These are phyloP conservation scores for Drosophila multiciliata DNA, from an alignment of 2,888 invertebrate species.

Conservation along the genomic window DNA sequence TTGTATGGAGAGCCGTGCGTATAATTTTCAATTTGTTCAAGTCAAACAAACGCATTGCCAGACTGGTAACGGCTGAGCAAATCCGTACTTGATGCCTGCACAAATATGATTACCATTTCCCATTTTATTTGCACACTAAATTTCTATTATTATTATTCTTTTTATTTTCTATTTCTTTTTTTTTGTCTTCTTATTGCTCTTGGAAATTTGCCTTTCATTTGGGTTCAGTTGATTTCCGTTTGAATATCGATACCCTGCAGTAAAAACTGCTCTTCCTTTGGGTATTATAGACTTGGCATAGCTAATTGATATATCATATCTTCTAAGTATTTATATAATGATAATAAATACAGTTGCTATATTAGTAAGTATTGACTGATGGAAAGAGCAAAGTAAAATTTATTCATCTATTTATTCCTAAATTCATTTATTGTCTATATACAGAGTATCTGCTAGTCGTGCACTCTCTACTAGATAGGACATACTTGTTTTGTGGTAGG, in stretches of 20 bases:
- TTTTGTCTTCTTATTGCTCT: conserved; percentile 6
- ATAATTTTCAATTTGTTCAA: conserved; percentile 80
- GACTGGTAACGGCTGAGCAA: conserved; percentile 32
- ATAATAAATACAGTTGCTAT: background rate
- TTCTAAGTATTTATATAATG: background rate
- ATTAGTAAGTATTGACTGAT: background rate
- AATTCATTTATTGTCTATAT: too few species aligned
- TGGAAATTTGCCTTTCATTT: conserved; percentile 62
- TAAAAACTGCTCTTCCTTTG: background rate
- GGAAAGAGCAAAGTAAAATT: background rate
- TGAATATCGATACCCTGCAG: conserved; percentile 25
- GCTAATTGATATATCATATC: background rate
- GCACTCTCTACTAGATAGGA: too few species aligned
- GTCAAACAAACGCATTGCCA: conserved; percentile 68
- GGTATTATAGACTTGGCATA: background rate
- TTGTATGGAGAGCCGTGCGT: conserved; percentile 56
- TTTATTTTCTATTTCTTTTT: background rate
- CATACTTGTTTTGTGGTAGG: conserved; percentile 20
- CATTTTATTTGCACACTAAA: conserved; percentile 58
- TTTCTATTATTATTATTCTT: conserved; percentile 34
- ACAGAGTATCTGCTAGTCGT: conserved; percentile 13
- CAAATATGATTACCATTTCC: conserved; percentile 76
- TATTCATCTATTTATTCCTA: background rate
- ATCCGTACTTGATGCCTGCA: conserved; percentile 50
- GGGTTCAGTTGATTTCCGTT: conserved; percentile 34